Evolutionary conservation across 2,797 vertebrate genomes (phyloP).

Genomic region (Centroberyx gerrardi): DNA sequence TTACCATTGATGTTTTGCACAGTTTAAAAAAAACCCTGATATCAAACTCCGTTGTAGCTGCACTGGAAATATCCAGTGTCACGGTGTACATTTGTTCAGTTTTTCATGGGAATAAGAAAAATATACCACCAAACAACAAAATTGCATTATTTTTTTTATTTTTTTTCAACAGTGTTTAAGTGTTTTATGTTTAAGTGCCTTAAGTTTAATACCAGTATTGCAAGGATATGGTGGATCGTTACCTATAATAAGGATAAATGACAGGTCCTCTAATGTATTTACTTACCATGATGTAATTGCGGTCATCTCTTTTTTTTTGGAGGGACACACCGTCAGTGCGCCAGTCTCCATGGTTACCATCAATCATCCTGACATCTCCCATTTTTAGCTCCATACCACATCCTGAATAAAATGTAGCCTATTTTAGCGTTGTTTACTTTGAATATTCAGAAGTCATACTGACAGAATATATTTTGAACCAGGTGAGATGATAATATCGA

Average conservation of each 20-base stretch:
- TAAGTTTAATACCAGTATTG: neutral
- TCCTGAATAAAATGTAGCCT: slow-evolving; percentile 56
- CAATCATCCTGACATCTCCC: fast-evolving
- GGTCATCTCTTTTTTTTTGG: neutral
- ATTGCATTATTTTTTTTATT: neutral
- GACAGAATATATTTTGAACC: neutral
- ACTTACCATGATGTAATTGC: slow-evolving; percentile 73
- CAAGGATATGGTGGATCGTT: neutral
- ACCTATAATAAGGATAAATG: neutral
- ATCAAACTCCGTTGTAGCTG: too few species aligned
- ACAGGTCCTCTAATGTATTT: neutral
- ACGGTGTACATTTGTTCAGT: too few species aligned
- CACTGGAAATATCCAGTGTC: too few species aligned
- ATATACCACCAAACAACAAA: too few species aligned
- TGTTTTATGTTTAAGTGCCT: neutral
- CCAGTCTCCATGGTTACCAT: slow-evolving; percentile 76
- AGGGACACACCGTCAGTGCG: fast-evolving
- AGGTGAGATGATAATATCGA: neutral
- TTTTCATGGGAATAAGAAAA: too few species aligned
- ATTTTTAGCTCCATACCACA: slow-evolving; percentile 69
- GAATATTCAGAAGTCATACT: neutral
- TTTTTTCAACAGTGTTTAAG: neutral
- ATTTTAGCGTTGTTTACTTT: neutral
- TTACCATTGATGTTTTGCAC: too few species aligned
- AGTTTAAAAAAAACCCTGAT: too few species aligned